Evolutionary conservation across 2,797 vertebrate species (phyloP).

Genomic region (Gorsachius magnificus): DNA sequence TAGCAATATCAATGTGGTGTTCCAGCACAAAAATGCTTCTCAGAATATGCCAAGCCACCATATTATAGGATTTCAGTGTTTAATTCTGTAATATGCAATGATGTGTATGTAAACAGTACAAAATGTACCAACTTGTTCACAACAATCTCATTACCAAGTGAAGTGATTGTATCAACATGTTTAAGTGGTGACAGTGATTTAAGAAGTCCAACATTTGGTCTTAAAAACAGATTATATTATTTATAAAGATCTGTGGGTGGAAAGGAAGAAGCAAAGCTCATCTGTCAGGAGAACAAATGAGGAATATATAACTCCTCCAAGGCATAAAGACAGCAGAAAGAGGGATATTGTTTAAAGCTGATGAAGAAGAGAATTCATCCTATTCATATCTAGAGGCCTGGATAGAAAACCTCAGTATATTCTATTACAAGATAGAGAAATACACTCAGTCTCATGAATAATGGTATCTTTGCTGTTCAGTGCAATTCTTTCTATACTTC

Average conservation of each 20-base stretch:
- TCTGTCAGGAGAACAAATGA: slow-evolving; percentile 47
- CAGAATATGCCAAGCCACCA: neutral
- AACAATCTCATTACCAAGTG: neutral
- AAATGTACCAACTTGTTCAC: slow-evolving; percentile 31
- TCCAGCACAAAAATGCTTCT: neutral
- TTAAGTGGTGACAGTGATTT: neutral
- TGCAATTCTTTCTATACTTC: neutral
- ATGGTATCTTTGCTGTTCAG: neutral
- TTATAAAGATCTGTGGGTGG: slow-evolving; percentile 61
- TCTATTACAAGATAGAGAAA: neutral
- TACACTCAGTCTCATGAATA: neutral
- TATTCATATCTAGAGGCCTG: neutral
- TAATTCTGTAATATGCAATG: slow-evolving; percentile 3
- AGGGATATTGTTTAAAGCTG: slow-evolving; percentile 4
- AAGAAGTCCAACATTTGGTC: slow-evolving; percentile 56
- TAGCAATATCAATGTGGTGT: neutral
- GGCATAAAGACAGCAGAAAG: slow-evolving; percentile 40
- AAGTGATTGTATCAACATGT: slow-evolving; percentile 20
- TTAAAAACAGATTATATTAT: slow-evolving; percentile 54
- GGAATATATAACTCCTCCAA: slow-evolving; percentile 1
- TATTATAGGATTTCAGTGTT: slow-evolving; percentile 28
- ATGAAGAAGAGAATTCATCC: slow-evolving; percentile 27
- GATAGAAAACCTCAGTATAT: neutral
- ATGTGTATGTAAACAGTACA: slow-evolving; percentile 5
- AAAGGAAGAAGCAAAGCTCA: slow-evolving; percentile 49